These are phyloP conservation scores for Drosophila lacicola DNA, from an alignment of 2,888 invertebrate species.

Conservation along the genomic window DNA sequence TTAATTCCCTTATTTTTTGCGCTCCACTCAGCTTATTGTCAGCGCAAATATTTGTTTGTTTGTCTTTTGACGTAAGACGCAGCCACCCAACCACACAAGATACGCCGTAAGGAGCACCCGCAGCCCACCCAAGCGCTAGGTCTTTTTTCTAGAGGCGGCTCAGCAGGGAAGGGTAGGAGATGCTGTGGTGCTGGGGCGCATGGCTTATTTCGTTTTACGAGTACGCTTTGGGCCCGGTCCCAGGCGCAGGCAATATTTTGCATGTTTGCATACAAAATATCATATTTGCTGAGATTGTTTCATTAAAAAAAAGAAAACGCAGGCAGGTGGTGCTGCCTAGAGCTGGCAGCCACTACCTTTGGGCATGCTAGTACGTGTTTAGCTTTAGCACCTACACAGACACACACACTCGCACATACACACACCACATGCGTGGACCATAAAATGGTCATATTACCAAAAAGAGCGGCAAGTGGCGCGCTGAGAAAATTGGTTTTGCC, in stretches of 20 bases:
- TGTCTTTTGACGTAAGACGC: constrained; percentile 70
- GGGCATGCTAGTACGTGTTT: constrained; percentile 73
- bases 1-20: constrained; percentile 49
- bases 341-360: constrained; percentile 44
- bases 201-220: constrained; percentile 72
- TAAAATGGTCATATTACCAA: constrained; percentile 76
- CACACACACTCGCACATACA: constrained; percentile 9
- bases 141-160: background rate
- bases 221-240: constrained; percentile 41
- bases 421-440: constrained; percentile 71
- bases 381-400: constrained; percentile 70
- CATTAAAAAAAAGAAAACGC: constrained; percentile 66
- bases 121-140: background rate
- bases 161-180: constrained; percentile 12
- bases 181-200: constrained; percentile 9
- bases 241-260: constrained; percentile 67
- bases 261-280: constrained; percentile 81
- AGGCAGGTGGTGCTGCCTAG: constrained; percentile 48
- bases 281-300: constrained; percentile 80
- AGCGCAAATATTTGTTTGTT: constrained; percentile 77
- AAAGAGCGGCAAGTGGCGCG: constrained; percentile 49
- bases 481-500: constrained; percentile 75
- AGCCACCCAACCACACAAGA: constrained; percentile 46
- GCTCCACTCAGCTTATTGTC: constrained; percentile 63
- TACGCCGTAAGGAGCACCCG: constrained; percentile 8